phyloP scores from a whole-genome alignment of 2,888 invertebrate species.

The Trissolcus japonicus region DNA sequence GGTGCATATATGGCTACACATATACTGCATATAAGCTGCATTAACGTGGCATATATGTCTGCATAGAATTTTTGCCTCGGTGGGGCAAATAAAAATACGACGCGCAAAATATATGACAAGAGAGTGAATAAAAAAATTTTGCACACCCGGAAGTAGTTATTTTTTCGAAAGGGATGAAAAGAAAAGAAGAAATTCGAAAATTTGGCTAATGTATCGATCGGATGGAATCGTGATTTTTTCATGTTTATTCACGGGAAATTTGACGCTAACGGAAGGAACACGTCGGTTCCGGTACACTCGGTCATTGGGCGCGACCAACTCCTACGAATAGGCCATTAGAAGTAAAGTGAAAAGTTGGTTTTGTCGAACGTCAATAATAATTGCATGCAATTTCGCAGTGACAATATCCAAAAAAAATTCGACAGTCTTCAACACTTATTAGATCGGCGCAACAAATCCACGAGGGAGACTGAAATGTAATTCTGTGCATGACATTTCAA shows the following conservation, averaged over 20 bases:
- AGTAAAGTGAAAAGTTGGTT: conserved; percentile 17
- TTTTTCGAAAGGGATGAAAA: background rate
- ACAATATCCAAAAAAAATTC: conserved; percentile 16
- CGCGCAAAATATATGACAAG: no score
- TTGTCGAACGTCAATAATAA: conserved; percentile 23
- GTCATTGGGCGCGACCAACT: conserved; percentile 4
- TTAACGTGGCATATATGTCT: no score
- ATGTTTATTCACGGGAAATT: conserved; percentile 36
- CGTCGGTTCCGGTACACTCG: conserved; percentile 17
- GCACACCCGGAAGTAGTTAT: background rate
- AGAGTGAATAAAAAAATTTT: background rate
- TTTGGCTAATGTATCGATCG: conserved; percentile 12
- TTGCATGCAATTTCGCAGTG: conserved; percentile 20
- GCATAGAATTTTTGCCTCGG: no score
- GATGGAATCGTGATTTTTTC: conserved; percentile 19
- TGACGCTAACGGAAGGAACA: conserved; percentile 17
- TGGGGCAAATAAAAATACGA: no score
- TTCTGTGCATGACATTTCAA: conserved; percentile 53
- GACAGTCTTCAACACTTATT: conserved; percentile 30
- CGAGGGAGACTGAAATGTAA: conserved; percentile 28
- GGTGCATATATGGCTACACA: no score
- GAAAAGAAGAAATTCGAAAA: conserved; percentile 1
- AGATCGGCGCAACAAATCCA: conserved; percentile 19
- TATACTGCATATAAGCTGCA: no score
- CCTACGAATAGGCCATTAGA: conserved; percentile 32